These are phyloP conservation scores for Paragorgia papillata DNA, from an alignment of 92 coral and sea anemone genomes.

Conservation along the genomic window DNA sequence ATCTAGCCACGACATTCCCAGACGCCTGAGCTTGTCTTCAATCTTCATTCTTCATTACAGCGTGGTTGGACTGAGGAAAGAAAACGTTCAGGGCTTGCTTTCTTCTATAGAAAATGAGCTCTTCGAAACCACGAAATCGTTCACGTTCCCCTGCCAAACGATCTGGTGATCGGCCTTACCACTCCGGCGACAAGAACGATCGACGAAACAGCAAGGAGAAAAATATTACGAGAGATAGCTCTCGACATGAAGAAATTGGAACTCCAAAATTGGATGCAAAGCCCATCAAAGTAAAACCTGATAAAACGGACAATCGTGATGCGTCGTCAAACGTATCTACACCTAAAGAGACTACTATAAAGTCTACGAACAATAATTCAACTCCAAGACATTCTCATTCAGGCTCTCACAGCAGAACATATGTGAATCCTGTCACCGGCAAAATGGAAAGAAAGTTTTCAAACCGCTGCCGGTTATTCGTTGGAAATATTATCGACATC, in stretches of 20 bases:
- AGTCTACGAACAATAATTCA: conserved; percentile 5
- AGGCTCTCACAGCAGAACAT: conserved; percentile 9
- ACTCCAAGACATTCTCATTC: conserved; percentile 7
- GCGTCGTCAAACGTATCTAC: conserved; percentile 10
- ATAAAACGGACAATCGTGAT: not conserved
- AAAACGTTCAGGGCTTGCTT: not conserved
- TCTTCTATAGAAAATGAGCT: conserved; percentile 15
- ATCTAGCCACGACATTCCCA: too few species aligned
- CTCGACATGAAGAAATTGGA: conserved; percentile 4
- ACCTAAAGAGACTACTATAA: not conserved
- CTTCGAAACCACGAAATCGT: conserved; percentile 30
- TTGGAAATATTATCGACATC: conserved; percentile 79
- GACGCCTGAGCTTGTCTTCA: not conserved
- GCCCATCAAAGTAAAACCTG: not conserved
- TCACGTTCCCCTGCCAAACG: conserved; percentile 75
- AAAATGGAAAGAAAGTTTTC: conserved; percentile 87
- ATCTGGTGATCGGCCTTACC: conserved; percentile 84
- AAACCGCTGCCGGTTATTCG: conserved; percentile 86
- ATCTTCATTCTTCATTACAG: too few species aligned
- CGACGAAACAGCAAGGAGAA: conserved; percentile 37
- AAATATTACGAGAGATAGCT: not conserved
- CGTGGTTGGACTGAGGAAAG: not conserved
- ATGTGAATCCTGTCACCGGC: conserved; percentile 44
- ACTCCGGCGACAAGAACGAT: conserved; percentile 8
- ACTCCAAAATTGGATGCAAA: conserved; percentile 21